Evolutionary conservation across 64 coral and sea anemone genomes (phyloP).

Genomic region (Pocillopora verrucosa): DNA sequence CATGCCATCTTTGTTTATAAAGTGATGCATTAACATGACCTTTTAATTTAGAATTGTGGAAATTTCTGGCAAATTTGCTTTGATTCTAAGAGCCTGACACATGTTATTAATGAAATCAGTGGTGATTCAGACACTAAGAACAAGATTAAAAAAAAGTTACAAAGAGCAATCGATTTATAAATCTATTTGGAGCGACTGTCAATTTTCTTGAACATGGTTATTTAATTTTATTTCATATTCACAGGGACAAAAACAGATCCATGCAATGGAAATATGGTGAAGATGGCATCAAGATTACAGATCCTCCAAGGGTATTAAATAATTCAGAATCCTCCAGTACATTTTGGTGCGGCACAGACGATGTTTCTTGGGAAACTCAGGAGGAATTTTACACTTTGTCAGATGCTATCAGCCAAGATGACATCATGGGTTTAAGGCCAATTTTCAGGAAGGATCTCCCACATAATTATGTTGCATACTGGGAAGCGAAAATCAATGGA

Average conservation of each 20-base stretch:
- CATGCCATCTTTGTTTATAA: too few species aligned
- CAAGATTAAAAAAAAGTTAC: too few species aligned
- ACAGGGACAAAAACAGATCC: not conserved
- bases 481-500: constrained; percentile 73
- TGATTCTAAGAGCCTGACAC: too few species aligned
- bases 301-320: constrained; percentile 25
- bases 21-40: too few species aligned
- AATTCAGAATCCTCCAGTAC: not conserved
- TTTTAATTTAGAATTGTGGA: too few species aligned
- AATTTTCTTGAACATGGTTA: not conserved
- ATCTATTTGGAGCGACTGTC: too few species aligned
- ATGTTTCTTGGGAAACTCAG: constrained; percentile 73
- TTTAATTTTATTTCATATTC: not conserved
- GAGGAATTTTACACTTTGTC: constrained; percentile 78
- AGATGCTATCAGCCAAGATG: constrained; percentile 60
- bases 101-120: too few species aligned
- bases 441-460: constrained; percentile 90
- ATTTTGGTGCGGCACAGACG: constrained; percentile 22
- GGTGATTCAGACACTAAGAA: too few species aligned
- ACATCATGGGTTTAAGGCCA: constrained; percentile 75
- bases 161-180: too few species aligned
- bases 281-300: constrained; percentile 14
- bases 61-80: too few species aligned
- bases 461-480: constrained; percentile 73
- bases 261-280: not conserved